Conservation (phyloP, 2,113 vertebrate genomes). For the Procavia capensis region DNA sequence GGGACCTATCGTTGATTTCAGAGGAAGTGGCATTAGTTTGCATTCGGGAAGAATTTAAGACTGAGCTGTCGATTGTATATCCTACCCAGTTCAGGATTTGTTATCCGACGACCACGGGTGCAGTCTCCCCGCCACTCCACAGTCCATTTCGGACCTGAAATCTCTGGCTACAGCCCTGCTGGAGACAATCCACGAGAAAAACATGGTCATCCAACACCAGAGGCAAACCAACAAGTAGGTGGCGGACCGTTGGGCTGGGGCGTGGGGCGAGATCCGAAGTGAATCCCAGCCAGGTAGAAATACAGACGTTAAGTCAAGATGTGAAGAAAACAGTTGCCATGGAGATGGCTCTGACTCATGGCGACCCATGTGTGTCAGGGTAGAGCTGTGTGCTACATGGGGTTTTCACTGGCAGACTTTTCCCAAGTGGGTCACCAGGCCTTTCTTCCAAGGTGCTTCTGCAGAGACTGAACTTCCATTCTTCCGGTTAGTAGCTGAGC, state of each 20-base stretch:
- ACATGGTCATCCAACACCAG: conserved; percentile 98
- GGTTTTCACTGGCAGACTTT: not conserved
- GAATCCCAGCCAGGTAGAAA: not conserved
- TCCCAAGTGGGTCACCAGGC: not conserved
- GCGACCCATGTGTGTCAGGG: not conserved
- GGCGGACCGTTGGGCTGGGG: not conserved
- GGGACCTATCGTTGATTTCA: fast-evolving
- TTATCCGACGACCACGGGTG: conserved; percentile 95
- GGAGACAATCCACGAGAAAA: conserved; percentile 99
- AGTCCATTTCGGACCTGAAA: conserved; percentile 98
- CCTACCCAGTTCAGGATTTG: conserved; percentile 93
- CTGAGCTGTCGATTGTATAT: conserved; percentile 64
- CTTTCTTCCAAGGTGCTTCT: not conserved
- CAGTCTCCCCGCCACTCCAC: conserved; percentile 95
- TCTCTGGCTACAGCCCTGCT: conserved; percentile 96
- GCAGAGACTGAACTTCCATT: not conserved
- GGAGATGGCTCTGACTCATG: not conserved
- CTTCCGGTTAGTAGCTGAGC: not conserved
- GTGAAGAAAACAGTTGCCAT: not conserved
- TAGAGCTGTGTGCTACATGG: not conserved
- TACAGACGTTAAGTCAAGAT: too few relatives aligned
- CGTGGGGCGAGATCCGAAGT: not conserved
- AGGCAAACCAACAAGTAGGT: conserved; percentile 97
- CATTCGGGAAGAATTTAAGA: not conserved
- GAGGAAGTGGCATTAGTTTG: not conserved